Base-by-base conservation (phyloP, 2,797 vertebrate genomes). In the Mycteria americana region DNA sequence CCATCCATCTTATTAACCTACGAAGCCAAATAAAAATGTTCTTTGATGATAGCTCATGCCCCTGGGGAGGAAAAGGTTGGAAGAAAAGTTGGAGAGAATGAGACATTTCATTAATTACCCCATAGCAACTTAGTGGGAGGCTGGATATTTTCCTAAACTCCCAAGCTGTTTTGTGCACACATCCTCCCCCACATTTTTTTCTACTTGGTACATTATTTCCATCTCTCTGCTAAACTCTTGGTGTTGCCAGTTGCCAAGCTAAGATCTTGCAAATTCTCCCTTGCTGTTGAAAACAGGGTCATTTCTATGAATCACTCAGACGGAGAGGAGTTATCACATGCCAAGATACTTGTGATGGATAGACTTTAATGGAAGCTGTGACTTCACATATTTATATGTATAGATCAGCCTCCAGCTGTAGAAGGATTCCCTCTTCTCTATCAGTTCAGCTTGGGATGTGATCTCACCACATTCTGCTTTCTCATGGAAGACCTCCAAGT, bases 121-220 rank as follows among this genome's bases (percentile, higher is more conserved):
- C 91, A 80, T 60, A 93, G 91, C 80, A 96, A 86, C 85, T 93
- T 48, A 73, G 33, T 91, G 48, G 78, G 85, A 93, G 88, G 89
- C 54, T 94, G 85, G 73, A 81, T 79, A 73, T 93, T 95, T 95
- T 96, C 85, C 85, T 74, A 70, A 94, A 74, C 91, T 94, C 89
- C 70, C 27, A 30, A 68, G 70, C 50, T 93, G 84, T 67, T 89
- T 77, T 39, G 54, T 83, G 88, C 88, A 94, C 84, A 77, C 54
- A 81, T 85, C 90, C 80, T 90, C 92, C 95, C 83, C 80, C 81
- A 56, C 93, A 91, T 93, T 90, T 94, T 85, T 88, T 91, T 79
- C 78, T 89, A 7, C 80, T 92, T 87, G 88, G 85, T 89, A 73
- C 67, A 23, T 85, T 43, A 89, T 97, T 97, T 97, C 95, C 96